phyloP scores from a whole-genome alignment of 92 coral and sea anemone genomes.

The Micromussa lordhowensis region DNA sequence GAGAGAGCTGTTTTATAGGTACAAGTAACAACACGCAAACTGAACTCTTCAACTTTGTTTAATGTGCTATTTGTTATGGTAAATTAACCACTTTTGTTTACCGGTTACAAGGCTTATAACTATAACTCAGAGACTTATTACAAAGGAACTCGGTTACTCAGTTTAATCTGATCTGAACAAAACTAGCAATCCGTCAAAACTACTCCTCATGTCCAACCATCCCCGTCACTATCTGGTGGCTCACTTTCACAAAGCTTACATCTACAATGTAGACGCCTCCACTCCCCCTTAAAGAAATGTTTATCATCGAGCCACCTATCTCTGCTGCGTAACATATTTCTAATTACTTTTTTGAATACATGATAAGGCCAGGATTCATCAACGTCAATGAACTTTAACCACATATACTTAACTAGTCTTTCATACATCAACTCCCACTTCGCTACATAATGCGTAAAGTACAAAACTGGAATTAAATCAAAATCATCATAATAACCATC shows the following conservation, averaged over 20 bases:
- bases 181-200: too few relatives aligned
- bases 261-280: neutral
- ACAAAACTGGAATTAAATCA: constrained; percentile 37
- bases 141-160: too few relatives aligned
- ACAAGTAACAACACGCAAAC: too few relatives aligned
- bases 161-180: too few relatives aligned
- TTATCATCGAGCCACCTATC: constrained; percentile 2
- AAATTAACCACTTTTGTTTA: too few relatives aligned
- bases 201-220: too few relatives aligned
- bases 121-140: too few relatives aligned
- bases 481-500: constrained; percentile 9
- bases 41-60: too few relatives aligned
- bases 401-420: neutral
- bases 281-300: neutral
- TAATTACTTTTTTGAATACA: neutral
- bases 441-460: constrained; percentile 38
- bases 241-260: neutral
- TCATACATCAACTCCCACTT: constrained; percentile 36
- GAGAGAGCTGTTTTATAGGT: too few relatives aligned
- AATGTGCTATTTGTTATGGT: too few relatives aligned
- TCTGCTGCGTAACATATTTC: neutral
- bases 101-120: too few relatives aligned
- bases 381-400: neutral
- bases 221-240: constrained; percentile 7
- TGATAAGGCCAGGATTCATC: constrained; percentile 14